Conservation (phyloP, 2,113 vertebrate genomes). For the Psophia crepitans region DNA sequence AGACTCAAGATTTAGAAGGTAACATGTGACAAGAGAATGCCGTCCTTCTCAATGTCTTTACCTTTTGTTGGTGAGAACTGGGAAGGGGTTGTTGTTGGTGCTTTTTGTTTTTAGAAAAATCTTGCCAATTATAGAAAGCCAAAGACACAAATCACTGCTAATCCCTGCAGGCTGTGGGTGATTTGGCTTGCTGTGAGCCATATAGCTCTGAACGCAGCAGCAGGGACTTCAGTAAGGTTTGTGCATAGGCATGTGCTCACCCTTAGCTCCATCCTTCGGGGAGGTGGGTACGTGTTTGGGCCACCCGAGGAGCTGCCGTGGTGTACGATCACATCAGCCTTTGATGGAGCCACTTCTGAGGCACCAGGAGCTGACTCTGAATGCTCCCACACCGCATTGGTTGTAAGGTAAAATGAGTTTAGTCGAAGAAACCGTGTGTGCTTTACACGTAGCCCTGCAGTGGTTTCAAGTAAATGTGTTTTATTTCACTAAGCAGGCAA, state of each 20-base stretch:
- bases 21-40: not conserved
- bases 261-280: not conserved
- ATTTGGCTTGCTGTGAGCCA: not conserved
- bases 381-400: not conserved
- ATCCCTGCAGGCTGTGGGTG: fast-evolving
- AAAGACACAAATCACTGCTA: not conserved
- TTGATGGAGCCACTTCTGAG: not conserved
- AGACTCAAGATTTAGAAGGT: conserved; percentile 68
- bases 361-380: not conserved
- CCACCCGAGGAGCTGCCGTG: not conserved
- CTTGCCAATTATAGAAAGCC: conserved; percentile 26
- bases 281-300: not conserved
- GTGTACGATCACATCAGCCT: not conserved
- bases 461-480: not conserved
- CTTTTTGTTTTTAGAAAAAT: not conserved
- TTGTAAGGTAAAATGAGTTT: fast-evolving
- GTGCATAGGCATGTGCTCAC: not conserved
- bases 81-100: not conserved
- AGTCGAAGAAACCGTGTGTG: fast-evolving
- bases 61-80: conserved; percentile 51
- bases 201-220: not conserved
- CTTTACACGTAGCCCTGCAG: not conserved
- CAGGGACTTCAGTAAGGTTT: not conserved
- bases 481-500: not conserved
- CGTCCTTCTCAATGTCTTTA: conserved; percentile 39